Evolutionary conservation across 2,888 invertebrate genomes (phyloP), one percentile per base, ranked within the genome.

Genomic region (Pediacus dermestoides): DNA sequence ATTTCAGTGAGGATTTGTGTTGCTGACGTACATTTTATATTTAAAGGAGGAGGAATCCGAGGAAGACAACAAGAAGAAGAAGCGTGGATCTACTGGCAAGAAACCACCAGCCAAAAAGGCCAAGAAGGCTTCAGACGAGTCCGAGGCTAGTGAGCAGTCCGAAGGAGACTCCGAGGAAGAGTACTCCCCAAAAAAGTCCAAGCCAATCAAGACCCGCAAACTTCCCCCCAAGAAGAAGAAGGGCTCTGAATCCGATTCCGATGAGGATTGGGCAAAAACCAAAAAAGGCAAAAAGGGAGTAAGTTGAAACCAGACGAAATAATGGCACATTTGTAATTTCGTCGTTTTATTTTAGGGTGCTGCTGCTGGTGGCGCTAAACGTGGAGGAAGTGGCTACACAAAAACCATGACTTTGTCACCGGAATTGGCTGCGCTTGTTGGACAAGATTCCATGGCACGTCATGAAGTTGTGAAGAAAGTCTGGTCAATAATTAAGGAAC

Each of bases 401-500:
- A 82, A 86, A 48, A 78, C 88, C 2, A 84, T 88, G 68, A 85
- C 81, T 38, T 74, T 95, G 16, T 91, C 92, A 0, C 86, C 91
- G 0, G 88, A 87, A 41, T 71, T 95, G 26, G 82, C 90, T 0
- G 85, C 83, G 1, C 76, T 93, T 1, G 83, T 95, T 61, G 94
- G 94, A 0, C 80, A 84, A 32, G 84, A 85, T 6, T 76, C 81
- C 27, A 82, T 91, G 81, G 85, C 92, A 0, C 80, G 92, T 4
- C 90, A 91, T 60, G 91, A 90, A 61, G 88, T 93, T 0, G 91
- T 93, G 28, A 91, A 88, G 66, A 84, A 87, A 53, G 81, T 93
- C 25, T 93, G 92, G 92, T 80, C 83, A 13, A 82, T 92, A 55
- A 89, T 92, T 58, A 92, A 91, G 63, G 88, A 91, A 65, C 81